A percentile compares a stretch with the other conserved stretches of the same genome.
These are phyloP conservation scores for Sorex fumeus DNA, from an alignment of 2,113 vertebrate genomes.

Conservation along the genomic window DNA sequence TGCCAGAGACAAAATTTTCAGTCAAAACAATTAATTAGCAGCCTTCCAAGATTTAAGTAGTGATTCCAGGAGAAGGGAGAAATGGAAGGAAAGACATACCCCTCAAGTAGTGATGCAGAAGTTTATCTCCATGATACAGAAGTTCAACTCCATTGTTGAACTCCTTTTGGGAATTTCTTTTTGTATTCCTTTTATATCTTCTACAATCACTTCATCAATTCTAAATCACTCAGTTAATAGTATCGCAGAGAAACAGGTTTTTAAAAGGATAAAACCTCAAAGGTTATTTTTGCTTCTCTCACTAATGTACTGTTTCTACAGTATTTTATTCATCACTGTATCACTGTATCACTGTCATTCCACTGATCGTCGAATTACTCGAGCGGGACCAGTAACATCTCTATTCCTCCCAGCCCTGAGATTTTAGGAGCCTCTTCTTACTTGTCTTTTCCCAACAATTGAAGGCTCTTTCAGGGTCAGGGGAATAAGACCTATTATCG, in stretches of 20 bases:
- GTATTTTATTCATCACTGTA: slow-evolving; percentile 77
- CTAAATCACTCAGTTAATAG: slow-evolving; percentile 16
- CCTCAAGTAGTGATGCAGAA: not conserved
- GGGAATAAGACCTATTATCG: too few relatives aligned
- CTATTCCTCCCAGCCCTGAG: too few relatives aligned
- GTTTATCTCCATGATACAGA: not conserved
- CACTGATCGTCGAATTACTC: too few relatives aligned
- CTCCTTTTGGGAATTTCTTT: not conserved
- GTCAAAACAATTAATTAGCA: slow-evolving; percentile 82
- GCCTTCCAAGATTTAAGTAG: slow-evolving; percentile 59
- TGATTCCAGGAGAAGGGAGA: slow-evolving; percentile 4
- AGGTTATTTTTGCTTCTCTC: slow-evolving; percentile 46
- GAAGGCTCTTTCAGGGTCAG: too few relatives aligned
- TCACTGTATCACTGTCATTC: too few relatives aligned
- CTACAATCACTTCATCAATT: not conserved
- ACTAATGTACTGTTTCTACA: slow-evolving; percentile 56
- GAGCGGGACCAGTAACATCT: too few relatives aligned
- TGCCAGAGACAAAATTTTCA: slow-evolving; percentile 59
- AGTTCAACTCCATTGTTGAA: not conserved
- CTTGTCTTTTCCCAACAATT: too few relatives aligned
- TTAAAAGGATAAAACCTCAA: slow-evolving; percentile 66
- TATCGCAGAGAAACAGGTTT: slow-evolving; percentile 11
- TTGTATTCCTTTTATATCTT: slow-evolving; percentile 16
- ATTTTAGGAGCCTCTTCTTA: too few relatives aligned
- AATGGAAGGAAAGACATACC: slow-evolving; percentile 39